Percentiles rank a stretch among this genome's conserved stretches.
These are phyloP conservation scores for Dasypus novemcinctus DNA, from an alignment of 2,113 vertebrate species.

Conservation along the genomic window DNA sequence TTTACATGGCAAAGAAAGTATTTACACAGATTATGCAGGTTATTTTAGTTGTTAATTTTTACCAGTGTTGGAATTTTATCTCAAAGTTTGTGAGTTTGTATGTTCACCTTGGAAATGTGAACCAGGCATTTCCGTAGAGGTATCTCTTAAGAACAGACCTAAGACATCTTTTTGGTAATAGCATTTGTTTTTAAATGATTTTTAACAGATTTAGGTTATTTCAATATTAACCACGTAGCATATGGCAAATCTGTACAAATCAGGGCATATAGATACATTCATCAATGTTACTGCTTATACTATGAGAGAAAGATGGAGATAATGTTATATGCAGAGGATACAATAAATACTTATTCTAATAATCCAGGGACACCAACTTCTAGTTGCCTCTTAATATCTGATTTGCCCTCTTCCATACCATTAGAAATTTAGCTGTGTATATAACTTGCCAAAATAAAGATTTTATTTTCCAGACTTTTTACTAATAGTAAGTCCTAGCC, in stretches of 20 bases:
- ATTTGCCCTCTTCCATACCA: not conserved
- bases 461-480: not conserved
- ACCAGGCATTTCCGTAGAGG: not conserved
- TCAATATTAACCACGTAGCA: not conserved
- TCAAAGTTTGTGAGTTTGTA: not conserved
- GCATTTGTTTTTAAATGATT: not conserved
- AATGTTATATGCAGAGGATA: not conserved
- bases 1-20: not conserved
- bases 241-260: not conserved
- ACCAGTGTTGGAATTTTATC: not conserved
- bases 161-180: not conserved
- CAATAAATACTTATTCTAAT: not conserved
- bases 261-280: not conserved
- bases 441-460: not conserved
- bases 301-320: not conserved
- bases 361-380: not conserved
- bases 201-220: not conserved
- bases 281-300: not conserved
- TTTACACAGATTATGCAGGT: not conserved
- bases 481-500: not conserved
- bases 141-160: not conserved
- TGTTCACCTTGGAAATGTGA: not conserved
- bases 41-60: conserved; percentile 18
- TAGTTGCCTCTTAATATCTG: not conserved
- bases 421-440: not conserved